A percentile compares a stretch with the other conserved stretches of the same genome.
Evolutionary conservation across 2,113 vertebrate species (phyloP).

Genomic region (Melozone crissalis): DNA sequence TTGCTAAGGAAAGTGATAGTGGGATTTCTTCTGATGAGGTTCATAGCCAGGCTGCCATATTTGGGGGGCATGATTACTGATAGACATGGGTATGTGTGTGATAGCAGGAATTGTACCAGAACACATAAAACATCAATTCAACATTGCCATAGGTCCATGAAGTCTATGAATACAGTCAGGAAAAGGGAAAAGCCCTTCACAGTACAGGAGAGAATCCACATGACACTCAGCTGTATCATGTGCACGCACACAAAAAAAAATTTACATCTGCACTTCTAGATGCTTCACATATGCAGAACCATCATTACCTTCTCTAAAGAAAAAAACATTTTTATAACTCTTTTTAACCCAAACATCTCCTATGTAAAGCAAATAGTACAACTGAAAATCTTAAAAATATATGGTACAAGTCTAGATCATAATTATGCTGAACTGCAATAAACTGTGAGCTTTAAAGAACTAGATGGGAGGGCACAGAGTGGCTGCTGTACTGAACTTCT

Average conservation of each 20-base stretch:
- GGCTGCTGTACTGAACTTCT: not conserved
- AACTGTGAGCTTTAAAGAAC: not conserved
- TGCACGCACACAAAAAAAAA: not conserved
- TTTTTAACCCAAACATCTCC: not conserved
- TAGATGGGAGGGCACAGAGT: not conserved
- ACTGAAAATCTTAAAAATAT: not conserved
- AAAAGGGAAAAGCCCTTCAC: not conserved
- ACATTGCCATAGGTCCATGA: not conserved
- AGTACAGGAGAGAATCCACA: not conserved
- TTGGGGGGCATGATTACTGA: not conserved
- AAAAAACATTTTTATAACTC: not conserved
- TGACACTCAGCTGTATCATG: not conserved
- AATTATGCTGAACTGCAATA: not conserved
- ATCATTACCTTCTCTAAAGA: not conserved
- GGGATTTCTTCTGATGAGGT: not conserved
- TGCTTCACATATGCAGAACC: not conserved
- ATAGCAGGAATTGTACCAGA: not conserved
- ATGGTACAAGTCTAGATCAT: not conserved
- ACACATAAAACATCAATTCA: not conserved
- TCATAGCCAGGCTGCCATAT: not conserved
- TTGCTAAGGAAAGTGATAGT: not conserved
- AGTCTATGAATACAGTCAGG: not conserved
- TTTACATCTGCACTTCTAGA: not conserved
- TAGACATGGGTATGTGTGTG: rapidly evolving
- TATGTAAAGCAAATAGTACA: not conserved